Percentiles rank a stretch among this genome's conserved stretches.
Conservation (phyloP, 2,888 invertebrate genomes). For the Serrognathus titanus region DNA sequence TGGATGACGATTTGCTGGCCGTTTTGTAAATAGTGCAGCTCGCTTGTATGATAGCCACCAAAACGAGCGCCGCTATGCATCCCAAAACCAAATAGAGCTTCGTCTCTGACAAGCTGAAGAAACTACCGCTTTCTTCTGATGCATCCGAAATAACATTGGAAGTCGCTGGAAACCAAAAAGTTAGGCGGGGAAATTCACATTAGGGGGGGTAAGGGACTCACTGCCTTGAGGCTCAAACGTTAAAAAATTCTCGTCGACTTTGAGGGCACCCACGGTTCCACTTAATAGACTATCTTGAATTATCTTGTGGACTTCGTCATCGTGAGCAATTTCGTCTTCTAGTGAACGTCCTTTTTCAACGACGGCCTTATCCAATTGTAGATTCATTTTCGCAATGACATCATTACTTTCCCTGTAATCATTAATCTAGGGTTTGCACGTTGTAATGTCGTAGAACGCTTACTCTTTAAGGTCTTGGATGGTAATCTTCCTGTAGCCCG, state of each 20-base stretch:
- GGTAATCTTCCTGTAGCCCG: slow-evolving; percentile 69
- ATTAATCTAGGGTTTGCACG: neutral
- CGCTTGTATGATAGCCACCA: slow-evolving; percentile 80
- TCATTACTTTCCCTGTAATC: slow-evolving; percentile 55
- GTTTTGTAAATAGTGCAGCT: slow-evolving; percentile 76
- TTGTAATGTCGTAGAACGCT: slow-evolving; percentile 36
- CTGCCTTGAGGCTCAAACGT: slow-evolving; percentile 69
- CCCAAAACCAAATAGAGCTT: slow-evolving; percentile 81
- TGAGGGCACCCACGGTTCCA: slow-evolving; percentile 74
- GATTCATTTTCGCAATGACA: slow-evolving; percentile 71
- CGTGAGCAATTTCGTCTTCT: slow-evolving; percentile 31
- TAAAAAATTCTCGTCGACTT: slow-evolving; percentile 77
- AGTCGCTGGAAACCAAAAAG: slow-evolving; percentile 51
- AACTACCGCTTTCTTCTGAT: slow-evolving; percentile 47
- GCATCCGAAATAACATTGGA: slow-evolving; percentile 51
- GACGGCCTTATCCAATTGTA: slow-evolving; percentile 70
- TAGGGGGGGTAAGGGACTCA: slow-evolving; percentile 52
- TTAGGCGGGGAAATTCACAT: neutral
- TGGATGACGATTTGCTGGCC: slow-evolving; percentile 55
- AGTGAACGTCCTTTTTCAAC: slow-evolving; percentile 59
- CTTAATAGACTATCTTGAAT: slow-evolving; percentile 67
- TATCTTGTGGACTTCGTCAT: slow-evolving; percentile 52
- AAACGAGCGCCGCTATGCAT: slow-evolving; percentile 73
- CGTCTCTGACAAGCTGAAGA: slow-evolving; percentile 66
- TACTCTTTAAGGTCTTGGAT: slow-evolving; percentile 71